Evolutionary conservation across 2,888 invertebrate genomes (phyloP).

Genomic region (Volucella inanis): DNA sequence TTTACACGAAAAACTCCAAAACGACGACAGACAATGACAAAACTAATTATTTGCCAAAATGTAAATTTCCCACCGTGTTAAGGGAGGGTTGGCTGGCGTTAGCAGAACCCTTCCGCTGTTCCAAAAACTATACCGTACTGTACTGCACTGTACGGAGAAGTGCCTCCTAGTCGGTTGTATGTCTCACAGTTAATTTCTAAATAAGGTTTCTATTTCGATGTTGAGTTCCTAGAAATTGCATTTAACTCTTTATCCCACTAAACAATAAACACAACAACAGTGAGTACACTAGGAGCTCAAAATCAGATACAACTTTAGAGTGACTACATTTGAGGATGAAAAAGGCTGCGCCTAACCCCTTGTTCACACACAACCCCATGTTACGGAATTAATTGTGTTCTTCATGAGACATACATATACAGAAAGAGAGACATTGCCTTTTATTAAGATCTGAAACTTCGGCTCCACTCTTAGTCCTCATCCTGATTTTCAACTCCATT

Average conservation of each 20-base stretch:
- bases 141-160: slow-evolving; percentile 29
- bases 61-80: slow-evolving; percentile 57
- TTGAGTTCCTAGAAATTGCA: slow-evolving; percentile 38
- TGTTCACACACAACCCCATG: slow-evolving; percentile 18
- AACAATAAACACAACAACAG: not conserved
- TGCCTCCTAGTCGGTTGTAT: slow-evolving; percentile 42
- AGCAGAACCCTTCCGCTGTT: too few species aligned
- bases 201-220: slow-evolving; percentile 20
- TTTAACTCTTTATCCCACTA: slow-evolving; percentile 6
- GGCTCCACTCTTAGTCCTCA: slow-evolving; percentile 2
- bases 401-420: slow-evolving; percentile 26
- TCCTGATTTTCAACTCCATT: too few species aligned
- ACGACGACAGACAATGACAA: slow-evolving; percentile 70
- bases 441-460: slow-evolving; percentile 59
- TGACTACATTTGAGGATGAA: slow-evolving; percentile 39
- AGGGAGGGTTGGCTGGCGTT: slow-evolving; percentile 1
- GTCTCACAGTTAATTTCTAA: slow-evolving; percentile 36
- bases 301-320: slow-evolving; percentile 25
- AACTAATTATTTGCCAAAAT: slow-evolving; percentile 74
- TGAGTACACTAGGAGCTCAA: too few species aligned
- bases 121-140: not conserved
- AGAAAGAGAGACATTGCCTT: slow-evolving; percentile 46
- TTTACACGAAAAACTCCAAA: not conserved
- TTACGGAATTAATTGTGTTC: slow-evolving; percentile 67
- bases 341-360: slow-evolving; percentile 1